Base-by-base conservation (phyloP, 2,797 vertebrate species). In the Micrastur ruficollis region DNA sequence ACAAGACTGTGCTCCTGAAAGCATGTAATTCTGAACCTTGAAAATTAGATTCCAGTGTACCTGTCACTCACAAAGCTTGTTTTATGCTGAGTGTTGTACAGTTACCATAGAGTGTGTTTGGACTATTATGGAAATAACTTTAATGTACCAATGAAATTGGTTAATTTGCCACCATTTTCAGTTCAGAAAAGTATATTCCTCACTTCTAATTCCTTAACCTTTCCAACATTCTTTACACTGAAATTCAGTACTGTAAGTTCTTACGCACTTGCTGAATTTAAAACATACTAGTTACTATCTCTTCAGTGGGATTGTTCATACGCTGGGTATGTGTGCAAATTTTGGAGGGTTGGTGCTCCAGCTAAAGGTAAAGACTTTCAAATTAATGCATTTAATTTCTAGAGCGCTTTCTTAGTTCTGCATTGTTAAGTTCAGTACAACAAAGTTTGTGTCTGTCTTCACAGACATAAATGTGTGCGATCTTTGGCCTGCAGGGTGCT, bases 41-140 rank as follows among this genome's bases (percentile, higher is more conserved):
- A 78, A 90, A 91, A 96, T 93, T 59, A 93, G 81, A 85, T 93
- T 93, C 36, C 42, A 25, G 32, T 42, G 46, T 53, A 38, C 46
- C 29, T 78, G 68, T 91, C 12, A 1, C 26, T 92, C 72, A 58
- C 40, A 80, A 80, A 92, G 19, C 52, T 53, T 80, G 20, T 6
- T 89, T 90, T 95, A 42, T 82, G 44, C 88, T 67, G 49, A 53
- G 29, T 71, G 16, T 62, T 83, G 42, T 68, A 56, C 38, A 36
- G 26, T 78, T 89, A 61, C n/a, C 0, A 5, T 68, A 36, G 58
- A 79, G 14, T 71, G 92, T 94, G 55, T 93, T 88, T 80, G 38
- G 19, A 61, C 29, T 21, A 17, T 47, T 82, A 40, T 6, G 7
- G 44, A 81, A 93, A 80, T 87, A 82, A 55, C 25, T 56, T 78